These are phyloP conservation scores for Dermochelys coriacea DNA, from an alignment of 2,797 vertebrate species.

Conservation along the genomic window DNA sequence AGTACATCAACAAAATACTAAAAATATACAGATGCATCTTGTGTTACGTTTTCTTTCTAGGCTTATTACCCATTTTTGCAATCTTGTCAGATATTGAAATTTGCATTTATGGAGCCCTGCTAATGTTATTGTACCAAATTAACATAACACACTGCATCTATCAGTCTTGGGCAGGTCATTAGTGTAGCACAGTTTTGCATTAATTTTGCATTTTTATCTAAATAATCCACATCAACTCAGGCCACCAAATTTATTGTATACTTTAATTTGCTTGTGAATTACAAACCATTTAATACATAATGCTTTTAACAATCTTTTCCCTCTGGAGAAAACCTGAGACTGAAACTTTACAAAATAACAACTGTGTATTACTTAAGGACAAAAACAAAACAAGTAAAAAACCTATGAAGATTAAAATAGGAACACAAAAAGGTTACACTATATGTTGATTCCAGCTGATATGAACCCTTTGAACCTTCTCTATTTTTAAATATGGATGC, in stretches of 20 bases:
- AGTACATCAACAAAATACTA: neutral
- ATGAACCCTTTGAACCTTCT: neutral
- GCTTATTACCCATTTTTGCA: neutral
- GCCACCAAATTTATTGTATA: neutral
- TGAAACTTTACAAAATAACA: neutral
- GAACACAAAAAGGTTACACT: neutral
- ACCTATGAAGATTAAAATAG: neutral
- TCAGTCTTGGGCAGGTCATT: neutral
- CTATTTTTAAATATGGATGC: neutral
- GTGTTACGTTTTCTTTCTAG: neutral
- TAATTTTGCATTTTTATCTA: constrained; percentile 2
- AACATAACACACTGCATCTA: neutral
- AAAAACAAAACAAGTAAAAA: neutral
- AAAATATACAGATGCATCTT: neutral
- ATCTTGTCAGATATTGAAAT: neutral
- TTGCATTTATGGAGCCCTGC: neutral
- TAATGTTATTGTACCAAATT: neutral
- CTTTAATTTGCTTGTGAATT: too few relatives aligned
- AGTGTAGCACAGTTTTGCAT: neutral
- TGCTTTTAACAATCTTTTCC: neutral
- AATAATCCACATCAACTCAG: constrained; percentile 3
- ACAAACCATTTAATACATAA: too few relatives aligned
- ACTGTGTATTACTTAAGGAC: fast-evolving
- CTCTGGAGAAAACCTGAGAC: neutral
- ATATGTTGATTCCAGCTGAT: neutral